Percentiles rank a stretch among this genome's conserved stretches.
Conservation (phyloP, 2,113 vertebrate genomes). For the Emydocephalus ijimae region DNA sequence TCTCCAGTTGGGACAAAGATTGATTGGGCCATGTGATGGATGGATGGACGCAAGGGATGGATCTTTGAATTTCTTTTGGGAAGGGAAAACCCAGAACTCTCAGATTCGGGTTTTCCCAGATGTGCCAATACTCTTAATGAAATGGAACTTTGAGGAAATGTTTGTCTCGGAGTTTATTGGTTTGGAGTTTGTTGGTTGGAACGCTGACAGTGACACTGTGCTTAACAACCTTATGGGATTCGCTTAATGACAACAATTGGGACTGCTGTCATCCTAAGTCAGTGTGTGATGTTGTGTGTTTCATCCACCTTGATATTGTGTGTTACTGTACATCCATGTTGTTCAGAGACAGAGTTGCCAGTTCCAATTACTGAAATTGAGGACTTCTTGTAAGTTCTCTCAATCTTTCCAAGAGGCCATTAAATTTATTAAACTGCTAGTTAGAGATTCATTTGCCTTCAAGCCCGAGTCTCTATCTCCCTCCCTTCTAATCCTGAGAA, state of each 20-base stretch:
- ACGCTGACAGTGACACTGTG: background rate
- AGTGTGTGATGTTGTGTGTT: background rate
- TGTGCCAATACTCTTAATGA: no score
- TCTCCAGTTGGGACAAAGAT: no score
- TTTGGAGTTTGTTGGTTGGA: no score
- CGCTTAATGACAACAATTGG: background rate
- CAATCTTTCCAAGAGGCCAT: conserved; percentile 61
- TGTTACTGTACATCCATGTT: background rate
- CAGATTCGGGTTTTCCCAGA: no score
- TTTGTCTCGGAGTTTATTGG: no score
- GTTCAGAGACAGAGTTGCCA: background rate
- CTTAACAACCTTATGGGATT: background rate
- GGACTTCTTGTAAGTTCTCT: background rate
- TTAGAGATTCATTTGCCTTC: conserved; percentile 59
- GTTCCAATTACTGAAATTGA: background rate
- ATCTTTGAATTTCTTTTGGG: no score
- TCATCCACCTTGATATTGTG: background rate
- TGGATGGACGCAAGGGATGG: no score
- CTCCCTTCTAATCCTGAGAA: conserved; percentile 49
- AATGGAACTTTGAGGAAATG: no score
- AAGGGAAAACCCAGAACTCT: no score
- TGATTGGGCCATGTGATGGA: no score
- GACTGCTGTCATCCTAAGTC: background rate
- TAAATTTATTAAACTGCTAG: conserved; percentile 63
- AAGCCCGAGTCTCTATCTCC: no score